Evolutionary conservation across 1,140 invertebrate species (phyloP).

Genomic region (Drosophila kohkoa): DNA sequence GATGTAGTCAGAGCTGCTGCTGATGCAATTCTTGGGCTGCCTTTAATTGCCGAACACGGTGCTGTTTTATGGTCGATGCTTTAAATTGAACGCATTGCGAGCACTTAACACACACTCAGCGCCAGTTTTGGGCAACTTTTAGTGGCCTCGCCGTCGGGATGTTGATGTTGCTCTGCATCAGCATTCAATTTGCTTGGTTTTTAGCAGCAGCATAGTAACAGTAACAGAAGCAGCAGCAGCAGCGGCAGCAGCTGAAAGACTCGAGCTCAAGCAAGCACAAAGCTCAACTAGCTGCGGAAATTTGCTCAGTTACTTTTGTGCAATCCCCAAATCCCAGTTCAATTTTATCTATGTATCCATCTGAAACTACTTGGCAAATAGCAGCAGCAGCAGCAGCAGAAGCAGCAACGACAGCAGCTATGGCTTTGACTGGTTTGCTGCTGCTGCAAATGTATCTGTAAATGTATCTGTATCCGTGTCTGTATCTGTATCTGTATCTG

Average conservation of each 20-base stretch:
- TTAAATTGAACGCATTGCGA: slow-evolving; percentile 50
- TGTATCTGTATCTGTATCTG: slow-evolving; percentile 14
- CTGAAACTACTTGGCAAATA: slow-evolving; percentile 78
- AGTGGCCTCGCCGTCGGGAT: slow-evolving; percentile 29
- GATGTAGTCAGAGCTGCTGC: slow-evolving; percentile 13
- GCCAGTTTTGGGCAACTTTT: slow-evolving; percentile 41
- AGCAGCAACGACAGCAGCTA: slow-evolving; percentile 2
- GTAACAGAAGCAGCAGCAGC: neutral
- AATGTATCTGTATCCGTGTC: slow-evolving; percentile 2
- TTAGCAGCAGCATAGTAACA: slow-evolving; percentile 27
- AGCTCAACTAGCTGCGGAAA: slow-evolving; percentile 80
- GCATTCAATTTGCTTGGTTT: slow-evolving; percentile 73
- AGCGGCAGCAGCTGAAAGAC: neutral
- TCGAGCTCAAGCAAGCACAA: slow-evolving; percentile 26
- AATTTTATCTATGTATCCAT: slow-evolving; percentile 83
- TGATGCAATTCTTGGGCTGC: slow-evolving; percentile 32
- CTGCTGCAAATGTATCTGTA: slow-evolving; percentile 11
- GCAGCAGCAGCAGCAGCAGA: slow-evolving; percentile 28
- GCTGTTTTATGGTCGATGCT: slow-evolving; percentile 46
- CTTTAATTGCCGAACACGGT: slow-evolving; percentile 63
- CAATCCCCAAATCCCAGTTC: slow-evolving; percentile 82
- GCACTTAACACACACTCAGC: slow-evolving; percentile 53
- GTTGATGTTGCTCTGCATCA: slow-evolving; percentile 51
- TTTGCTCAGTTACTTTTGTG: slow-evolving; percentile 83
- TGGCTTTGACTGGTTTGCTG: slow-evolving; percentile 4